Evolutionary conservation across 2,797 vertebrate genomes (phyloP).

Genomic region (Acipenser ruthenus): DNA sequence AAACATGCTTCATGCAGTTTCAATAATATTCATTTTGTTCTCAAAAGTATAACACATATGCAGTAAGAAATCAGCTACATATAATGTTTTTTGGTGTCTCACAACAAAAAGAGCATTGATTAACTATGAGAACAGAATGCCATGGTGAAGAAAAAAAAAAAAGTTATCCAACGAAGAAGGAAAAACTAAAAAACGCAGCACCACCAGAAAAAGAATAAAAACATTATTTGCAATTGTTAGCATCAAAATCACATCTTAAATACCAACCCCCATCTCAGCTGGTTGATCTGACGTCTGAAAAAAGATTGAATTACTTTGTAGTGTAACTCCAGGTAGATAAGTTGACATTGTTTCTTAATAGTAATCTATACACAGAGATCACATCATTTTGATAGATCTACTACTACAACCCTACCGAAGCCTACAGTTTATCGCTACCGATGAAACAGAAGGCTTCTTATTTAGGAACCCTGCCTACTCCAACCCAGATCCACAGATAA

Average conservation of each 20-base stretch:
- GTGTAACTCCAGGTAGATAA: no score
- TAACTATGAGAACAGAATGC: not conserved
- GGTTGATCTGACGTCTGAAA: slow-evolving; percentile 58
- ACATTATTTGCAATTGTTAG: slow-evolving; percentile 23
- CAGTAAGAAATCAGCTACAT: not conserved
- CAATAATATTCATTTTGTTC: slow-evolving; percentile 11
- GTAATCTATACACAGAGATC: no score
- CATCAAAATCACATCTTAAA: slow-evolving; percentile 37
- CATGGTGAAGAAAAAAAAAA: not conserved
- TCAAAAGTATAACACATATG: slow-evolving; percentile 8
- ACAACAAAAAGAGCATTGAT: not conserved
- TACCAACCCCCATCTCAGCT: slow-evolving; percentile 65
- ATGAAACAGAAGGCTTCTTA: no score
- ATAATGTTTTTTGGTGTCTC: not conserved
- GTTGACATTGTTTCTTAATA: no score
- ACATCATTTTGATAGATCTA: no score
- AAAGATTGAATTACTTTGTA: slow-evolving; percentile 45
- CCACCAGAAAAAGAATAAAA: slow-evolving; percentile 9
- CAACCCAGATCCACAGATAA: no score
- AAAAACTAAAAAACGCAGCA: not conserved
- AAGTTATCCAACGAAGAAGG: no score
- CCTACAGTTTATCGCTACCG: no score
- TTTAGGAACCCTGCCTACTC: no score
- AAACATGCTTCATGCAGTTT: slow-evolving; percentile 41
- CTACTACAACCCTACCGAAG: no score